phyloP scores from a whole-genome alignment of 2,888 invertebrate genomes.

The Pomacea canaliculata region DNA sequence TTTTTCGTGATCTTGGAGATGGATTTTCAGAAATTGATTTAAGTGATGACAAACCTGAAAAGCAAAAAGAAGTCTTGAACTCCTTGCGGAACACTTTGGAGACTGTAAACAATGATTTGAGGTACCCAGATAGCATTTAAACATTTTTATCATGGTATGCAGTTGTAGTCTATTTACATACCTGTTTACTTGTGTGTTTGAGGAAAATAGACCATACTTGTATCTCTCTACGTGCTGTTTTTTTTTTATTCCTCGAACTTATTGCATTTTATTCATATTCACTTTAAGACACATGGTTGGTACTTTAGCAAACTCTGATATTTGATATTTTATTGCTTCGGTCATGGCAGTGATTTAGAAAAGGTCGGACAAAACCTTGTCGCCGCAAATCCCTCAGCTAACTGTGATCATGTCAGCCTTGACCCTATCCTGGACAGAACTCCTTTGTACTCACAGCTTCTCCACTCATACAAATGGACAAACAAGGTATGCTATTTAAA shows the following conservation, averaged over 20 bases:
- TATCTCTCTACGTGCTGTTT: slow-evolving; percentile 1
- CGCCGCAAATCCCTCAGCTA: slow-evolving; percentile 67
- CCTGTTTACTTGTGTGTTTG: not conserved
- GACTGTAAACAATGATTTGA: slow-evolving; percentile 83
- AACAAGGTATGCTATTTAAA: slow-evolving; percentile 47
- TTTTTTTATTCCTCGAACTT: no score
- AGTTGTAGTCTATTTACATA: not conserved
- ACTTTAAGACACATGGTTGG: no score
- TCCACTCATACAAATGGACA: slow-evolving; percentile 60
- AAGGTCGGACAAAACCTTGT: slow-evolving; percentile 43
- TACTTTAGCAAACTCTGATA: no score
- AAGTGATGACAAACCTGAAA: slow-evolving; percentile 74
- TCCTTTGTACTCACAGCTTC: slow-evolving; percentile 77
- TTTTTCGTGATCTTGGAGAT: slow-evolving; percentile 60
- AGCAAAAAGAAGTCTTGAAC: slow-evolving; percentile 76
- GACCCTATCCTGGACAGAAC: slow-evolving; percentile 92
- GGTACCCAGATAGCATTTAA: slow-evolving; percentile 64
- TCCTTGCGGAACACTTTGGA: slow-evolving; percentile 87
- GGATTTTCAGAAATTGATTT: slow-evolving; percentile 72
- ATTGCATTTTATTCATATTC: no score
- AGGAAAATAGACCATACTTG: not conserved
- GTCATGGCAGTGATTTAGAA: slow-evolving; percentile 58
- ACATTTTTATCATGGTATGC: slow-evolving; percentile 52
- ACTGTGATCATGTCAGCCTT: slow-evolving; percentile 87
- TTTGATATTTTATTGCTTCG: no score